Evolutionary conservation across 1,140 invertebrate species (phyloP).

Genomic region (Drosophila elegans): DNA sequence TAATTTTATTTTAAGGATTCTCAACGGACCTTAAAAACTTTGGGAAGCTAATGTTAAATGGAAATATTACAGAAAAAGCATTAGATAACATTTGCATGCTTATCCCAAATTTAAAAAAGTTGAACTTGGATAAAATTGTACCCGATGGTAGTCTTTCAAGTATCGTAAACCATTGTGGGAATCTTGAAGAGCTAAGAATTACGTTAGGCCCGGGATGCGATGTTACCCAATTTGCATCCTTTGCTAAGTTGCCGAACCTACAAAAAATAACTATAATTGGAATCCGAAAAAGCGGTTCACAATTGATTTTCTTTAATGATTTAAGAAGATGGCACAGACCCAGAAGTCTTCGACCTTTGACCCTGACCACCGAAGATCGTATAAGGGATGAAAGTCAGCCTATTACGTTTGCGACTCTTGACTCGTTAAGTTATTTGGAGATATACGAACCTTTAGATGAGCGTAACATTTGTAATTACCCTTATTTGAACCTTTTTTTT

Average conservation of each 20-base stretch:
- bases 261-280: not conserved
- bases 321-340: not conserved
- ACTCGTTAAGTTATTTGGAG: not conserved
- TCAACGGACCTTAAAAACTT: not conserved
- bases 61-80: not conserved
- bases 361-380: not conserved
- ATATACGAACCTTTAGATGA: too few species aligned
- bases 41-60: not conserved
- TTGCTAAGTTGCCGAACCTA: not conserved
- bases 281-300: not conserved
- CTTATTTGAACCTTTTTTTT: not conserved
- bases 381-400: too few species aligned
- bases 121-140: not conserved
- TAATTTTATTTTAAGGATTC: not conserved
- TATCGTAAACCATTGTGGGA: not conserved
- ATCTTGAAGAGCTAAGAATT: not conserved
- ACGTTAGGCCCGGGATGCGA: not conserved
- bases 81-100: not conserved
- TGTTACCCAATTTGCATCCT: not conserved
- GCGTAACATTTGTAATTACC: too few species aligned
- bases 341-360: not conserved
- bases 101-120: not conserved
- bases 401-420: not conserved
- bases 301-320: not conserved
- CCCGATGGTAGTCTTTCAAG: not conserved